Base-by-base conservation (phyloP, 2,113 vertebrate species). In the Xerus inauris region DNA sequence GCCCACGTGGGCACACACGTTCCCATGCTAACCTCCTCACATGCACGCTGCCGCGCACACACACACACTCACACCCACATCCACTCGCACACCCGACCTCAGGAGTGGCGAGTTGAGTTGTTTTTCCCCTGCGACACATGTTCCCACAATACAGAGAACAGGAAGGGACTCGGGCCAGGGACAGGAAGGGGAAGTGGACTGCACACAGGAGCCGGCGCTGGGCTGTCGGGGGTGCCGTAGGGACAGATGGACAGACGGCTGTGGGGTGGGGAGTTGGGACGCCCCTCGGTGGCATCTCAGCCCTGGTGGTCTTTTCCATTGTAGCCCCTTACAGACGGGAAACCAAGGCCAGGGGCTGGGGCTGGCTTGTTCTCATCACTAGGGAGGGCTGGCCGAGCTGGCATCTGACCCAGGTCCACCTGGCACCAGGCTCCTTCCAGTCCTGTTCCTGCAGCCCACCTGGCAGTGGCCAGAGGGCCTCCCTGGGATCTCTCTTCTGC, bases 161-260 rank as follows among this genome's bases (percentile, higher is more conserved):
- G 97, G 97, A 98, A 98, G 93, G 65, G 91, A 32, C 93, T 86
- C 14, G 47, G 57, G 64, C 80, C 69, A 8, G 77, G 40, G 49
- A 47, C 93, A 93, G 97, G 97, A 97, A 97, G 94, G 35, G 94
- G 95, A 97, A 79, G 77, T 11, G 6, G 96, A 91, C 80, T 62
- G 69, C 0, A 4, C n/a, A 1, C 49, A 45, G 84, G 85, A 62
- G 72, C 93, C 42, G 47, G 67, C 89, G 10, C 16, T 8, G 40
- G 92, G 40, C 2, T 0, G 82, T 54, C 30, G 62, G 59, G 94
- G 28, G 89, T 69, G 71, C 72, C 5, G 4, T 26, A 4, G 87
- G 49, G 47, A 2, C 38, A 9, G 67, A n/a, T 79, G 10, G 76
- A 64, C 83, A 14, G 72, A 9, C 1, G 1, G 57, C 69, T 28